Percentiles rank a stretch among this genome's conserved stretches.
phyloP scores from a whole-genome alignment of 2,113 vertebrate genomes.

The Phodopus roborovskii region DNA sequence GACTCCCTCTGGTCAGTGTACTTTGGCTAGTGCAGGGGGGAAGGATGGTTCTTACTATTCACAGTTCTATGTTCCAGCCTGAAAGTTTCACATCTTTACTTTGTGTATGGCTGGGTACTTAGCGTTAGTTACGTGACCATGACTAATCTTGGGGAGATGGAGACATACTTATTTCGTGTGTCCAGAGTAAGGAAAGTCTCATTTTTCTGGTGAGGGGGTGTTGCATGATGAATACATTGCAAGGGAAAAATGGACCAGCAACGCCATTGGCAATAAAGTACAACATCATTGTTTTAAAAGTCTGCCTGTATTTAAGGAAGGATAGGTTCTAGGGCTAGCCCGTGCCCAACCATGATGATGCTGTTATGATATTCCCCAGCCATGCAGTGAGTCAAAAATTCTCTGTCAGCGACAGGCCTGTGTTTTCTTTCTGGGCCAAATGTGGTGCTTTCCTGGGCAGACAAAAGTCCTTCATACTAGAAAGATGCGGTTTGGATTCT shows the following conservation, averaged over 20 bases:
- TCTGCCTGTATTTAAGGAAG: neutral
- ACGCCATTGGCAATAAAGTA: constrained; percentile 4
- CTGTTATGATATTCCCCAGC: neutral
- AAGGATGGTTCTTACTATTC: neutral
- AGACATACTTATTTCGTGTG: neutral
- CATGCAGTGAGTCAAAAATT: neutral
- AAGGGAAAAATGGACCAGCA: neutral
- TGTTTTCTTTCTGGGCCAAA: neutral
- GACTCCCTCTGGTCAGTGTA: neutral
- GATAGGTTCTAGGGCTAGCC: neutral
- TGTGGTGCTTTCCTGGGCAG: neutral
- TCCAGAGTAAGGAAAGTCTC: neutral
- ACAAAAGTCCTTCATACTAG: neutral
- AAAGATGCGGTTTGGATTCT: neutral
- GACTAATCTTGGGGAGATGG: neutral
- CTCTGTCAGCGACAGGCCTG: neutral
- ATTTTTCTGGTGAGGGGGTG: neutral
- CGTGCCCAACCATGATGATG: neutral
- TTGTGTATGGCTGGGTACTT: neutral
- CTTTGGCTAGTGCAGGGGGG: neutral
- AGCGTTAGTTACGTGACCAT: neutral
- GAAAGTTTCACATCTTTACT: neutral
- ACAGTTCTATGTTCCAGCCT: neutral
- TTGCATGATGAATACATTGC: neutral
- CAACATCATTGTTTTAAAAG: neutral